A percentile compares a stretch with the other conserved stretches of the same genome.
phyloP scores from a whole-genome alignment of 2,797 vertebrate genomes.

The Hylomyscus alleni region DNA sequence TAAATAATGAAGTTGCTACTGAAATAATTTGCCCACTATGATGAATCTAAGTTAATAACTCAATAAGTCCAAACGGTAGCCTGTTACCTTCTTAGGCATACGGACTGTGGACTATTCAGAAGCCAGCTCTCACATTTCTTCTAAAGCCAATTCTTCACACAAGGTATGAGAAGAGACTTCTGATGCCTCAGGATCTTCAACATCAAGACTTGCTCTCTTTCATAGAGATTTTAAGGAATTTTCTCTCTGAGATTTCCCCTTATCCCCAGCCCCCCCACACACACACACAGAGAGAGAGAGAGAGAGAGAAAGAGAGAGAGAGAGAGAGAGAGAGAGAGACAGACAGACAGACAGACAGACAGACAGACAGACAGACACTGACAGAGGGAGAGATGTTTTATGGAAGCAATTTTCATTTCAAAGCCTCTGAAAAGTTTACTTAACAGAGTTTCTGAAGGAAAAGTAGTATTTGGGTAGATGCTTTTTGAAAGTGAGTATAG shows the following conservation, averaged over 20 bases:
- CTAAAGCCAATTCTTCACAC: constrained; percentile 45
- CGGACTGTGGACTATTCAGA: background rate
- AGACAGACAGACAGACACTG: background rate
- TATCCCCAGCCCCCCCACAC: background rate
- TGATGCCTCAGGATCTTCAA: background rate
- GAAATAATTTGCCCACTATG: background rate
- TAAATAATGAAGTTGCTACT: constrained; percentile 49
- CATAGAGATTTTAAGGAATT: constrained; percentile 69
- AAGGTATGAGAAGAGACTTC: constrained; percentile 41
- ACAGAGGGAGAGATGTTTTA: constrained; percentile 43
- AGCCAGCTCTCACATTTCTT: constrained; percentile 30
- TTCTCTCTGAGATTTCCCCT: constrained; percentile 43
- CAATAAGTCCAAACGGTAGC: background rate
- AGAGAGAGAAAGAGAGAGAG: background rate
- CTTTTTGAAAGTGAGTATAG: constrained; percentile 83
- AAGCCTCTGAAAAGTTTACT: constrained; percentile 87
- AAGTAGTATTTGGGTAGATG: constrained; percentile 83
- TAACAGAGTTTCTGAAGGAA: constrained; percentile 84
- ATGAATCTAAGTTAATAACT: background rate
- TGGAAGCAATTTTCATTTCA: constrained; percentile 89
- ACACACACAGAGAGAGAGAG: background rate
- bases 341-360: background rate
- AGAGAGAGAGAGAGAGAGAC: no score
- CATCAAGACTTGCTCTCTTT: constrained; percentile 55
- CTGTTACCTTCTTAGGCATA: background rate